Evolutionary conservation across 2,797 vertebrate species (phyloP).

Genomic region (Enteromius trimaculatus): DNA sequence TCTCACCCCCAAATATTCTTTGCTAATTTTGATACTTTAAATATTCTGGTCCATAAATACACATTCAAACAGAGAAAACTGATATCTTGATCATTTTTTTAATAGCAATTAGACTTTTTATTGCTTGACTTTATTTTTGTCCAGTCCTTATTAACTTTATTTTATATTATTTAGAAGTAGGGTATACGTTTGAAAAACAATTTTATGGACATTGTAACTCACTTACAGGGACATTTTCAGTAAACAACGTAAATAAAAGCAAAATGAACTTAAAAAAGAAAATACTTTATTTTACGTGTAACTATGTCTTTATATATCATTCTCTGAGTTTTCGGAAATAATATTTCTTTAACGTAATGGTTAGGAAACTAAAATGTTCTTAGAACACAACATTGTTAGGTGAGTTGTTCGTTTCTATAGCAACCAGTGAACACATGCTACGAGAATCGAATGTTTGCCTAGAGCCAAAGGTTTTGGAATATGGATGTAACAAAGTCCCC

Average conservation of each 20-base stretch:
- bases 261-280: background rate
- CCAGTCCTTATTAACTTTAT: background rate
- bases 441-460: background rate
- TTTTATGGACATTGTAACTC: background rate
- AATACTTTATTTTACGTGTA: background rate
- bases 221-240: background rate
- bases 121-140: background rate
- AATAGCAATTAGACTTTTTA: too few relatives aligned
- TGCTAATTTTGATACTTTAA: background rate
- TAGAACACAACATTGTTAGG: background rate
- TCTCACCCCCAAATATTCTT: background rate
- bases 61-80: background rate
- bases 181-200: background rate
- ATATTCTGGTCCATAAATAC: background rate
- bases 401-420: constrained; percentile 34
- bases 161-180: background rate
- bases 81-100: background rate
- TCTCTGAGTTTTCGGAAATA: background rate
- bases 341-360: background rate
- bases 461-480: background rate
- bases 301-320: background rate
- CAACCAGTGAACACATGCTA: constrained; percentile 38
- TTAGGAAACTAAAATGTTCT: background rate
- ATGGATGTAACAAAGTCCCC: constrained; percentile 9
- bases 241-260: background rate